A percentile compares a stretch with the other conserved stretches of the same genome.
Conservation (phyloP, 2,797 vertebrate species). For the Macrochelys suwanniensis region DNA sequence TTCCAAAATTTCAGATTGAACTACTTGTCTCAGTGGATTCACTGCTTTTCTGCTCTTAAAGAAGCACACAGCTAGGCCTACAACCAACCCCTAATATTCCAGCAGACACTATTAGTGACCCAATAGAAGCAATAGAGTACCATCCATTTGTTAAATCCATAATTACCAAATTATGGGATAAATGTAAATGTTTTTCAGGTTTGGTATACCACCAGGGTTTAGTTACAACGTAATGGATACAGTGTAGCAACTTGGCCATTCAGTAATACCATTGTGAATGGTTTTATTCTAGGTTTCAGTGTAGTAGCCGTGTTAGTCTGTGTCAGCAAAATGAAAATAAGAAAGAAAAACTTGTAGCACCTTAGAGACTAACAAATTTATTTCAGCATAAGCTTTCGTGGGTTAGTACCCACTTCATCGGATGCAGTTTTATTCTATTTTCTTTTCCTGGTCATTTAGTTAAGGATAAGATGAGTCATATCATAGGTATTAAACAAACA, state of each 20-base stretch:
- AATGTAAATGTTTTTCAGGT: not conserved
- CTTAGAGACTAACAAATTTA: no score
- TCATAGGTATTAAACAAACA: not conserved
- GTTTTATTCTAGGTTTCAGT: not conserved
- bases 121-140: not conserved
- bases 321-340: no score
- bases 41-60: not conserved
- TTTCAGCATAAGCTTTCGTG: no score
- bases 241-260: not conserved
- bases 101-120: not conserved
- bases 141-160: not conserved
- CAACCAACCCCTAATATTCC: rapidly evolving
- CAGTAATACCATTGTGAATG: not conserved
- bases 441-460: not conserved
- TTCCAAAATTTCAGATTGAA: not conserved
- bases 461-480: not conserved
- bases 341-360: no score
- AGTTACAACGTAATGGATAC: not conserved
- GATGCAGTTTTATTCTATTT: not conserved
- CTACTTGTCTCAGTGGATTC: not conserved
- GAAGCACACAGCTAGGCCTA: not conserved
- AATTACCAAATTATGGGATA: not conserved
- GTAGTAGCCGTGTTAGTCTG: no score
- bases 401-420: no score
- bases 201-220: not conserved